Conservation (phyloP, 1,140 invertebrate genomes). For the Helicoverpa armigera region DNA sequence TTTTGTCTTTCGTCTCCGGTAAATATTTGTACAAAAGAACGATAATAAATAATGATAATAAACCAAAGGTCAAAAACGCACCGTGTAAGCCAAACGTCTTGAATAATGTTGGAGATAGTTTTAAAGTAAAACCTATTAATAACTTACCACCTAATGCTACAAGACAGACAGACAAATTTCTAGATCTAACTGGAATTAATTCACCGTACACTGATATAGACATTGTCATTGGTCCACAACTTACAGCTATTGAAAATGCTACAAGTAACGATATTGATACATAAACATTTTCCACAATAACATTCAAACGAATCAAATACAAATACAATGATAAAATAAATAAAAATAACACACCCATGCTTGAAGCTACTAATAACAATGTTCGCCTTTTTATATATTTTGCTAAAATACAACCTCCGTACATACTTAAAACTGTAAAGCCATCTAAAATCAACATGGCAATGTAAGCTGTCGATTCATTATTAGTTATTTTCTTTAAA, state of each 20-base stretch:
- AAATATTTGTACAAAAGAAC: constrained; percentile 56
- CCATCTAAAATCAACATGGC: constrained; percentile 65
- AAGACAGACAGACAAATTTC: constrained; percentile 54
- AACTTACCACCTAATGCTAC: constrained; percentile 42
- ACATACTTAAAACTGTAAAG: constrained; percentile 60
- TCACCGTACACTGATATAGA: constrained; percentile 57
- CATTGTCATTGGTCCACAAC: constrained; percentile 61
- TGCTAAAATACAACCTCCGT: constrained; percentile 53
- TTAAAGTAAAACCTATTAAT: constrained; percentile 47
- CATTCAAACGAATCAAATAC: constrained; percentile 52
- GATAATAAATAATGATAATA: constrained; percentile 47
- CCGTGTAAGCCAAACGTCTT: constrained; percentile 54
- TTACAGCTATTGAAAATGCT: constrained; percentile 57
- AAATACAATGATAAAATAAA: constrained; percentile 58
- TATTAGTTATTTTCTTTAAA: constrained; percentile 59
- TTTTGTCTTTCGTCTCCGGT: constrained; percentile 67
- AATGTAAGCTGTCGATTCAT: constrained; percentile 53
- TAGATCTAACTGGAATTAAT: constrained; percentile 56
- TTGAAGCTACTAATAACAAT: constrained; percentile 51
- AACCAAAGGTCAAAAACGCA: constrained; percentile 59
- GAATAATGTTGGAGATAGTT: constrained; percentile 59
- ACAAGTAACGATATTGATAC: constrained; percentile 55
- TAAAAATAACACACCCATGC: constrained; percentile 51
- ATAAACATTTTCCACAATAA: constrained; percentile 54
- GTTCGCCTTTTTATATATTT: constrained; percentile 57